Base-by-base conservation (phyloP, 2,888 invertebrate species). In the Lymantria monacha region DNA sequence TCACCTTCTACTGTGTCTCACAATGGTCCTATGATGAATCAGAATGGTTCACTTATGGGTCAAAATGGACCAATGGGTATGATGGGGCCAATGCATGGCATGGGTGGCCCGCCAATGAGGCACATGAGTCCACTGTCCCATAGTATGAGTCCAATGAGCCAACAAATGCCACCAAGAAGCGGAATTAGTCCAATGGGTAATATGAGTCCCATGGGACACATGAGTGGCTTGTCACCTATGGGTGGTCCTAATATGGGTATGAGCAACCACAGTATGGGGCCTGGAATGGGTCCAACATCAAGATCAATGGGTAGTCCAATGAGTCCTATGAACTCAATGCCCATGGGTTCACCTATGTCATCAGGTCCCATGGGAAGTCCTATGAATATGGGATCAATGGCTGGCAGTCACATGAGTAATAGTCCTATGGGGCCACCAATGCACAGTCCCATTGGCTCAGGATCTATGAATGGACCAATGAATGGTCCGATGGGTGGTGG, bases 361-460 rank as follows among this genome's bases (percentile, higher is more conserved):
- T 92, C 94, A 37, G 94, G 93, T 58, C 93, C 94, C 41, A 94
- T 95, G 92, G 94, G 96, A 57, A 94, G 95, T 69, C 95, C 95
- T 7, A 94, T 95, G 94, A 93, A 93, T 67, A 93, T 93, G 93
- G 92, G 92, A 49, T 93, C 93, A 36, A 93, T 94, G 92, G 85
- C 88, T 48, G 90, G 89, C 46, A 92, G 83, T 65, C 93, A 93
- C 65, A 94, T 95, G 92, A 94, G 93, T 73, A 95, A 94, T 68
- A 94, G 95, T 71, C 95, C 94, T 49, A 95, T 94, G 95, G 95
- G 93, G 48, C 95, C 95, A 48, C 95, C 94, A 9, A 94, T 96
- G 93, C 95, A 95, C 68, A 95, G 94, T 85, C 95, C 94, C 43
- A 81, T 94, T 55, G 94, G 92, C 57, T 87, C 81, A 47, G 91